These are phyloP conservation scores for Andricus quercusramuli DNA, from an alignment of 2,888 invertebrate genomes.

Conservation along the genomic window DNA sequence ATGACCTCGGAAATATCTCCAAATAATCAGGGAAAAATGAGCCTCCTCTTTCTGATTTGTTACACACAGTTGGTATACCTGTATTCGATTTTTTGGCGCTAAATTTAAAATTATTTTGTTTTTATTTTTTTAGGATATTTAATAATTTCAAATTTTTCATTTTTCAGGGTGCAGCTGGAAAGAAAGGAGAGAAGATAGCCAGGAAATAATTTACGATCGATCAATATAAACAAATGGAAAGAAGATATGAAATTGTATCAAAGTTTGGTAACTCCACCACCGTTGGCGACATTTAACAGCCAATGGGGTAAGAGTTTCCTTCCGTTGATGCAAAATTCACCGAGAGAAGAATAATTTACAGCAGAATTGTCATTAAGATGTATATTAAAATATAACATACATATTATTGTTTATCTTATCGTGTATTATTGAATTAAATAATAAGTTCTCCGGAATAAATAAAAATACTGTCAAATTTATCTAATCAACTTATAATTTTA, in stretches of 20 bases:
- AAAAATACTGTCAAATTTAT: no score
- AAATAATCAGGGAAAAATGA: no score
- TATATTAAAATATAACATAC: no score
- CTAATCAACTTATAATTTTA: background rate
- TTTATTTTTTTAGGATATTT: background rate
- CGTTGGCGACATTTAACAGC: slow-evolving; percentile 85
- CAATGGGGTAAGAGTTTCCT: slow-evolving; percentile 90
- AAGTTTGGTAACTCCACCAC: slow-evolving; percentile 92
- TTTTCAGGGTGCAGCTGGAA: background rate
- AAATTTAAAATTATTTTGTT: background rate
- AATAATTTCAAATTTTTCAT: background rate
- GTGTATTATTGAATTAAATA: no score
- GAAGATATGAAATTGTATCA: slow-evolving; percentile 61
- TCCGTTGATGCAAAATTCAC: slow-evolving; percentile 81
- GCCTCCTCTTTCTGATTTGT: background rate
- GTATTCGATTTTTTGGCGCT: background rate
- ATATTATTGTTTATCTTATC: no score
- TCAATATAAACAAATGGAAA: background rate
- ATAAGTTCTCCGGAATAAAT: no score
- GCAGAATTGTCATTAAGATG: background rate
- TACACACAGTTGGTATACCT: background rate
- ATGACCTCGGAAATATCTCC: no score
- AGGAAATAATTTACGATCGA: background rate
- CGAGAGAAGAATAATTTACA: slow-evolving; percentile 1
- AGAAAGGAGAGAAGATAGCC: background rate